Evolutionary conservation across 2,113 vertebrate species (phyloP).

Genomic region (Rhagologus leucostigma): DNA sequence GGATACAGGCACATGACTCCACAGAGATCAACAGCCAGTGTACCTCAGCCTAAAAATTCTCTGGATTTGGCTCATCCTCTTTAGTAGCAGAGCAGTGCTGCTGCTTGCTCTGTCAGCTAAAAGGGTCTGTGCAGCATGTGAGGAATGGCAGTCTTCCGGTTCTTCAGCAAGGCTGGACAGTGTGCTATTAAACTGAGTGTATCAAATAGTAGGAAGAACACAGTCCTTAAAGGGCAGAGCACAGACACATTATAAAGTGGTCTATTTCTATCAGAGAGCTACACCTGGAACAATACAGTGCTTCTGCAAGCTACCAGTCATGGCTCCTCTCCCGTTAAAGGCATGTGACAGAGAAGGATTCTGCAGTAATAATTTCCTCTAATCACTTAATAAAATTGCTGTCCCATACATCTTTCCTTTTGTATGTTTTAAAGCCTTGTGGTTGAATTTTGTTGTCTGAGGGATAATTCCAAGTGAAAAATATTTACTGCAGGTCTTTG

Average conservation of each 20-base stretch:
- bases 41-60: background rate
- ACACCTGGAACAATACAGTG: background rate
- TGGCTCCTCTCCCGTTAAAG: background rate
- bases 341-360: background rate
- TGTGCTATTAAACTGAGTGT: background rate
- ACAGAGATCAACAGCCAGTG: background rate
- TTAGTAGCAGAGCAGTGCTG: background rate
- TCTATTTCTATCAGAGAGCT: background rate
- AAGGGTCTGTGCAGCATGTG: background rate
- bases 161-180: background rate
- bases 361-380: background rate
- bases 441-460: background rate
- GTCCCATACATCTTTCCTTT: background rate
- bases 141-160: background rate
- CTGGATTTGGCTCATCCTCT: background rate
- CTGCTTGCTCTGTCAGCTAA: background rate
- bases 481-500: background rate
- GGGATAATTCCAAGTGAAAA: background rate
- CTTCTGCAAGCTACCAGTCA: slow-evolving; percentile 1
- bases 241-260: background rate
- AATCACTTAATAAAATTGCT: background rate
- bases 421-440: background rate
- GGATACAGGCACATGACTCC: background rate
- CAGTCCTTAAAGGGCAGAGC: background rate
- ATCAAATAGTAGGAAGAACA: background rate